Base-by-base conservation (phyloP, 1,140 invertebrate species). In the Sitodiplosis mosellana region DNA sequence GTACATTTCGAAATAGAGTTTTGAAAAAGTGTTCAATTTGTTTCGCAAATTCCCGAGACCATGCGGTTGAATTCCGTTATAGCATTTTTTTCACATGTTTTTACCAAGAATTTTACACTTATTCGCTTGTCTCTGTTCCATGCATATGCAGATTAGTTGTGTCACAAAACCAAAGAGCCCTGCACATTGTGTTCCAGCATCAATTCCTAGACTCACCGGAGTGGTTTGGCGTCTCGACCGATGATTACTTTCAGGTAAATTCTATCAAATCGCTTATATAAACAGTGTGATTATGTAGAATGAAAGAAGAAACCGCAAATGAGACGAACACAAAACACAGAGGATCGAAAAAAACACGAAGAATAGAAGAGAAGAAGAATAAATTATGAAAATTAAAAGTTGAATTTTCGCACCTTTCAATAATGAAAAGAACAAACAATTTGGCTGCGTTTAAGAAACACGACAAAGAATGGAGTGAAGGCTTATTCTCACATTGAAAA, bases 141-240 rank as follows among this genome's bases (percentile, higher is more conserved):
- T 15, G 37, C 37, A 40, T 40, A 15, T 36, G 34, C 64, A 91
- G 87, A 66, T 69, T 92, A 58, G 82, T 90, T 52, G 87, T 91
- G 41, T 85, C 83, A 2, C 85, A 88, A 67, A 81, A 84, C 63
- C 81, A 85, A 53, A 70, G 81, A 55, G 83, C 85, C 48, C 69
- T 91, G 33, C 87, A 92, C 67, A 82, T 87, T 60, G 83, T 93
- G 52, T 82, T 86, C 61, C 77, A 78, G 40, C 83, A 88, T 70
- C 87, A 93, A 68, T 91, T 92, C 69, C 75, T 92, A 52, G 87
- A 93, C 69, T 89, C 86, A 42, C 86, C 87, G 8, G 87, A 93
- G 71, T 93, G 84, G 83, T 89, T 89, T 68, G 84, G 84, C 51
- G 84, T 88, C 19, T 84, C 83, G 17, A 86, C 83, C 38, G 83